Percentiles rank a stretch among this genome's conserved stretches.
Conservation (phyloP, 2,888 invertebrate genomes). For the Lasioglossum marginatum region DNA sequence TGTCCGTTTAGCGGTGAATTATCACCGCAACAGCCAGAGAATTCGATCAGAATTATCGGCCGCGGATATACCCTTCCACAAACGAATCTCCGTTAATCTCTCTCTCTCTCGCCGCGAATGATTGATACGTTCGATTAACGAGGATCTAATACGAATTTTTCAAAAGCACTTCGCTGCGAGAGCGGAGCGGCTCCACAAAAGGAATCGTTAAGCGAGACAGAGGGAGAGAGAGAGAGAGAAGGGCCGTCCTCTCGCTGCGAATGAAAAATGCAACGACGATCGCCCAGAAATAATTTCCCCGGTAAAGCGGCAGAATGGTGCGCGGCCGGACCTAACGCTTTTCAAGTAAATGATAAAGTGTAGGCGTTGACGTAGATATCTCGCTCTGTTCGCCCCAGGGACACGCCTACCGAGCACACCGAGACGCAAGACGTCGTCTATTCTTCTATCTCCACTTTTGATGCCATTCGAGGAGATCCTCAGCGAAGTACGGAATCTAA, state of each 20-base stretch:
- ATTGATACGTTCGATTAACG: conserved; percentile 30
- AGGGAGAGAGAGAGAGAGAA: not conserved
- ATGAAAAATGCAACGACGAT: not conserved
- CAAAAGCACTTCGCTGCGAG: not conserved
- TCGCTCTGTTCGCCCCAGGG: not conserved
- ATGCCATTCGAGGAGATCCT: not conserved
- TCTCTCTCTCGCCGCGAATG: conserved; percentile 7
- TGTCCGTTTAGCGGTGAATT: conserved; percentile 59
- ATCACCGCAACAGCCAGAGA: conserved; percentile 19
- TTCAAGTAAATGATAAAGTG: not conserved
- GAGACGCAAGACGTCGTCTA: not conserved
- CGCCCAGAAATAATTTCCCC: not conserved
- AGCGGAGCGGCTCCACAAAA: conserved; percentile 3
- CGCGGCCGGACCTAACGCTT: not conserved
- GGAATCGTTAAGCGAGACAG: conserved; percentile 16
- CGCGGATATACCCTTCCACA: conserved; percentile 15
- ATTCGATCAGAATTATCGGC: conserved; percentile 31
- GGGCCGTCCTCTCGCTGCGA: not conserved
- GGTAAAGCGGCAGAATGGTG: not conserved
- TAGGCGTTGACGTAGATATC: not conserved
- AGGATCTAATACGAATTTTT: conserved; percentile 1
- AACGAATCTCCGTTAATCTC: conserved; percentile 27
- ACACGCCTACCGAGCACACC: not conserved
- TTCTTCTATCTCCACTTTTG: not conserved
- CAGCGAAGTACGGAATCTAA: not conserved